Evolutionary conservation across 1,140 invertebrate species (phyloP).

Genomic region (Leptinotarsa lineolata): DNA sequence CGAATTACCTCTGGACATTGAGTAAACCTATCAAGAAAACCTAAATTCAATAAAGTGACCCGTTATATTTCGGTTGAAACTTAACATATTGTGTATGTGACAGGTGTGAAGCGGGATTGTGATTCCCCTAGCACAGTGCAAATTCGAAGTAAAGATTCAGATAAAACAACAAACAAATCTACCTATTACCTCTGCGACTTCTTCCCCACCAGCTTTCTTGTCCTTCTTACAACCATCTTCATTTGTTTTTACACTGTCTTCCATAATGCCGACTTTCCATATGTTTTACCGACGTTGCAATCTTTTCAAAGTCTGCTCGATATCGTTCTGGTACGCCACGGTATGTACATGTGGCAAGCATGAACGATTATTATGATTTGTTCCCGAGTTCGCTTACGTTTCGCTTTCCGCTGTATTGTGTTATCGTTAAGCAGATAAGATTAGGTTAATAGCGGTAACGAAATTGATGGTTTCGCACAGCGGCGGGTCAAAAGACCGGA

Average conservation of each 20-base stretch:
- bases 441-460: conserved; percentile 2
- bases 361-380: conserved; percentile 2
- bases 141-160: not conserved
- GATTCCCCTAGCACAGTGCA: too few relatives aligned
- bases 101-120: too few relatives aligned
- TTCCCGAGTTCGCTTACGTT: not conserved
- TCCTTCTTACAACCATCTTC: not conserved
- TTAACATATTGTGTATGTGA: too few relatives aligned
- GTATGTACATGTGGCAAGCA: conserved; percentile 1
- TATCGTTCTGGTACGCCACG: not conserved
- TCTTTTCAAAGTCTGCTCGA: not conserved
- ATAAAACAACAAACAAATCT: not conserved
- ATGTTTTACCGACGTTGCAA: not conserved
- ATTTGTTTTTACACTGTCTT: not conserved
- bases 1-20: too few relatives aligned
- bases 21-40: too few relatives aligned
- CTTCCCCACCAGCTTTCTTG: not conserved
- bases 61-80: too few relatives aligned
- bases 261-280: not conserved
- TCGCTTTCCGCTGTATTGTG: conserved; percentile 1
- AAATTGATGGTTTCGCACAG: not conserved
- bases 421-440: not conserved
- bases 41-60: too few relatives aligned
- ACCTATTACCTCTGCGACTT: not conserved
- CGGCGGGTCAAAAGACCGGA: not conserved